Percentiles rank a stretch among this genome's conserved stretches.
These are phyloP conservation scores for Scaptomyza hsui DNA, from an alignment of 1,140 invertebrate species.

Conservation along the genomic window DNA sequence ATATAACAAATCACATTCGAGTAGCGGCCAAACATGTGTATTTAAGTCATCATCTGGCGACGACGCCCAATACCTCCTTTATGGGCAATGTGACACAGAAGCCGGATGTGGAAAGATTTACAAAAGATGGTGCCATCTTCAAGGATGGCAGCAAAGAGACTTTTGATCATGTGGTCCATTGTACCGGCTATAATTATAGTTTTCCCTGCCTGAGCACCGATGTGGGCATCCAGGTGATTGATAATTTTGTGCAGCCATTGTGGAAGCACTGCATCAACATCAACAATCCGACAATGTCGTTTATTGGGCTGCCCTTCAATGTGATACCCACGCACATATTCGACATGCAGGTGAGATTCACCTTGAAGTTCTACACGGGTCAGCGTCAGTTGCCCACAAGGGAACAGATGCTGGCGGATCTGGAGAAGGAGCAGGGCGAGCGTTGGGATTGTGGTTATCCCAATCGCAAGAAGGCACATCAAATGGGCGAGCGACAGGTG, in stretches of 20 bases:
- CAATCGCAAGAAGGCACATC: slow-evolving; percentile 88
- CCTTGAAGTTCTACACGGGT: slow-evolving; percentile 88
- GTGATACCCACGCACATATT: slow-evolving; percentile 94
- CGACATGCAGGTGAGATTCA: slow-evolving; percentile 92
- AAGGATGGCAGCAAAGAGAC: slow-evolving; percentile 86
- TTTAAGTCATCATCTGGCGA: slow-evolving; percentile 88
- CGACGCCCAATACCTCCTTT: slow-evolving; percentile 86
- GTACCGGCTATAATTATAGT: slow-evolving; percentile 93
- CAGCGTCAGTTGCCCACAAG: slow-evolving; percentile 87
- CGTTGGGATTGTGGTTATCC: slow-evolving; percentile 85
- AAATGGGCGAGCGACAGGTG: slow-evolving; percentile 89
- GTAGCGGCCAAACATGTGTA: slow-evolving; percentile 87
- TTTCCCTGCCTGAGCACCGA: slow-evolving; percentile 91
- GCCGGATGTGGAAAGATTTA: slow-evolving; percentile 86
- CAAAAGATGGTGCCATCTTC: slow-evolving; percentile 86
- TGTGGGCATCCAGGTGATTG: slow-evolving; percentile 89
- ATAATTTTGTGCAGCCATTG: slow-evolving; percentile 92
- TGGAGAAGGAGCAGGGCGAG: slow-evolving; percentile 86
- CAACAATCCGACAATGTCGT: slow-evolving; percentile 90
- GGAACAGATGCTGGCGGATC: slow-evolving; percentile 89
- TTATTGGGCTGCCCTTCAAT: slow-evolving; percentile 92
- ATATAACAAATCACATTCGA: slow-evolving; percentile 92
- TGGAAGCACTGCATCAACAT: slow-evolving; percentile 95
- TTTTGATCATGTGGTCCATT: slow-evolving; percentile 90
- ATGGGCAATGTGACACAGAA: slow-evolving; percentile 88